Percentiles rank a stretch among this genome's conserved stretches.
Evolutionary conservation across 2,888 invertebrate species (phyloP).

Genomic region (Pyrgus malvae): DNA sequence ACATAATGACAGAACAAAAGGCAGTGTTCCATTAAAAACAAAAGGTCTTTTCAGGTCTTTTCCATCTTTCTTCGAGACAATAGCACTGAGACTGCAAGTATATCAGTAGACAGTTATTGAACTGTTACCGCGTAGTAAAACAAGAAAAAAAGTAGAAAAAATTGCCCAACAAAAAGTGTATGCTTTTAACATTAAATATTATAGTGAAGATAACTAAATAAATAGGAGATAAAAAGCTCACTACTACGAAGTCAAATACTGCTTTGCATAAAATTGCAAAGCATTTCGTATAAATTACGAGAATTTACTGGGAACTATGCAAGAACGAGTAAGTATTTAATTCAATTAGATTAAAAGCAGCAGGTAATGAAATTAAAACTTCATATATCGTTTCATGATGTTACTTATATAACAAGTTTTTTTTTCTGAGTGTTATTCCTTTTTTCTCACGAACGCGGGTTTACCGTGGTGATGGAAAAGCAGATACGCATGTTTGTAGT

Average conservation of each 20-base stretch:
- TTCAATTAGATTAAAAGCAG: slow-evolving; percentile 25
- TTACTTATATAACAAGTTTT: too few relatives aligned
- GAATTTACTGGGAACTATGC: slow-evolving; percentile 24
- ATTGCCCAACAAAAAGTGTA: too few relatives aligned
- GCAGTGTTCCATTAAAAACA: slow-evolving; percentile 4
- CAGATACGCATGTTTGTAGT: too few relatives aligned
- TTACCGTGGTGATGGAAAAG: too few relatives aligned
- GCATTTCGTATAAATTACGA: slow-evolving; percentile 20
- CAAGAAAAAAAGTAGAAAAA: too few relatives aligned
- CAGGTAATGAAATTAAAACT: not conserved
- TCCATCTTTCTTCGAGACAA: slow-evolving; percentile 4
- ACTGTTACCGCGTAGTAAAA: too few relatives aligned
- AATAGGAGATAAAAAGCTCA: slow-evolving; percentile 1
- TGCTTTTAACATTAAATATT: too few relatives aligned
- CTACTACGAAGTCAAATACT: slow-evolving; percentile 22
- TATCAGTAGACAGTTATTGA: too few relatives aligned
- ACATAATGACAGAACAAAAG: slow-evolving; percentile 15
- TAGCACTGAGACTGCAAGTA: too few relatives aligned
- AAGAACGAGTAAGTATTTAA: slow-evolving; percentile 22
- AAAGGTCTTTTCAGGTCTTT: slow-evolving; percentile 8
- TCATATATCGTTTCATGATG: slow-evolving; percentile 3
- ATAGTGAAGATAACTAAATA: too few relatives aligned
- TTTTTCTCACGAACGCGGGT: too few relatives aligned
- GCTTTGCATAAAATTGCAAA: slow-evolving; percentile 21
- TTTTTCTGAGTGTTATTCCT: too few relatives aligned